phyloP scores from a whole-genome alignment of 2,113 vertebrate species.

The Embiotoca jacksoni region DNA sequence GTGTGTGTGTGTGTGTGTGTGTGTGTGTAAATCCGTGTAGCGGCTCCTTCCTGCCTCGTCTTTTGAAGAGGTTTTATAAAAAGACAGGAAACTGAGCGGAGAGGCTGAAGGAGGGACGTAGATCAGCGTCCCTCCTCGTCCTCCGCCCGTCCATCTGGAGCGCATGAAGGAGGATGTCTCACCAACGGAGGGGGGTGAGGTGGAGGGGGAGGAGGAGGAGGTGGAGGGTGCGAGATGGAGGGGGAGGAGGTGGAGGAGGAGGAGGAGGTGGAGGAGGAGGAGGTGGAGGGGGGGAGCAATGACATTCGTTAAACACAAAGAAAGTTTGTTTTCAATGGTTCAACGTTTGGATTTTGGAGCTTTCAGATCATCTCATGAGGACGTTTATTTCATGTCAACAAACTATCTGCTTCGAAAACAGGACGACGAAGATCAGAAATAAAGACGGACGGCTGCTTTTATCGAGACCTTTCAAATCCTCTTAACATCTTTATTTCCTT shows the following conservation, averaged over 20 bases:
- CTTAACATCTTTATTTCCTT: background rate
- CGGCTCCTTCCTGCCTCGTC: slow-evolving; percentile 25
- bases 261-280: background rate
- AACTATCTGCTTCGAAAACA: background rate
- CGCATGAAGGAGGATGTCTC: slow-evolving; percentile 56
- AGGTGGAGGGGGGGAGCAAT: too few species aligned
- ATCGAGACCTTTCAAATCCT: background rate
- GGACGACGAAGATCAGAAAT: background rate
- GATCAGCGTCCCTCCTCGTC: slow-evolving; percentile 31
- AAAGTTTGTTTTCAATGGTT: too few species aligned
- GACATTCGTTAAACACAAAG: too few species aligned
- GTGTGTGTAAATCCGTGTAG: background rate
- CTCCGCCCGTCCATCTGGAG: slow-evolving; percentile 62
- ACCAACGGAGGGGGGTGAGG: slow-evolving; percentile 28
- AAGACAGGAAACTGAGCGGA: slow-evolving; percentile 54
- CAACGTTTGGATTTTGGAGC: slow-evolving; percentile 16
- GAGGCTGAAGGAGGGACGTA: slow-evolving; percentile 9
- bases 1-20: background rate
- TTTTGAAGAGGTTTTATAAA: slow-evolving; percentile 47
- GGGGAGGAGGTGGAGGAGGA: too few species aligned
- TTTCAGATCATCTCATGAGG: slow-evolving; percentile 24
- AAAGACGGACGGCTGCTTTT: background rate
- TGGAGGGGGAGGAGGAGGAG: too few species aligned
- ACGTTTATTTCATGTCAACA: slow-evolving; percentile 42
- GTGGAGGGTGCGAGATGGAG: too few species aligned